Conservation (phyloP, 2,797 vertebrate genomes). For the Sparus aurata region DNA sequence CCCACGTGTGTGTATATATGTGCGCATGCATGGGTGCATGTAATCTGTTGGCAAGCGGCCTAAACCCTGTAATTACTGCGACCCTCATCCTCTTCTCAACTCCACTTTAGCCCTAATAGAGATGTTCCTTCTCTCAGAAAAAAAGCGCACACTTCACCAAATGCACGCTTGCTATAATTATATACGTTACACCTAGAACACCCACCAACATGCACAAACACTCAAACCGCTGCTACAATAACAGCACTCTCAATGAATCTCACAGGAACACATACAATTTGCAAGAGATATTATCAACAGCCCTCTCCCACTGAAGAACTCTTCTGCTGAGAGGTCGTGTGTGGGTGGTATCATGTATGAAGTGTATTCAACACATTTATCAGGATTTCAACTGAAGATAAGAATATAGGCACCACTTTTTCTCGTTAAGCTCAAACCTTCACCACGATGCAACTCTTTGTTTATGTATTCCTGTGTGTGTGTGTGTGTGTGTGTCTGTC, state of each 20-base stretch:
- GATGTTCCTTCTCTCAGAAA: constrained; percentile 30
- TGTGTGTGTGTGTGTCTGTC: constrained; percentile 50
- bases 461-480: constrained; percentile 26
- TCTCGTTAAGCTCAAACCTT: background rate
- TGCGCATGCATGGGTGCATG: constrained; percentile 49
- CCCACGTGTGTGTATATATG: constrained; percentile 58
- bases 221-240: constrained; percentile 32
- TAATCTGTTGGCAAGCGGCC: constrained; percentile 59
- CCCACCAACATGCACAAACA: constrained; percentile 40
- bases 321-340: constrained; percentile 9
- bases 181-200: constrained; percentile 49
- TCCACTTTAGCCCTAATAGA: constrained; percentile 56
- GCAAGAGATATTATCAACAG: constrained; percentile 20
- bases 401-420: background rate
- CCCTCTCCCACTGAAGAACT: background rate
- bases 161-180: constrained; percentile 52
- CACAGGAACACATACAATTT: constrained; percentile 25
- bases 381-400: constrained; percentile 13
- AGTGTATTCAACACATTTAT: constrained; percentile 26
- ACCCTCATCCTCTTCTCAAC: constrained; percentile 65
- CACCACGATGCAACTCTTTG: background rate
- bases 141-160: constrained; percentile 29
- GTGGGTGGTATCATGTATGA: constrained; percentile 30
- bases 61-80: constrained; percentile 77
- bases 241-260: constrained; percentile 20